Percentiles rank a stretch among this genome's conserved stretches.
Evolutionary conservation across 1,140 invertebrate species (phyloP).

Genomic region (Rhyacophila brunnea): DNA sequence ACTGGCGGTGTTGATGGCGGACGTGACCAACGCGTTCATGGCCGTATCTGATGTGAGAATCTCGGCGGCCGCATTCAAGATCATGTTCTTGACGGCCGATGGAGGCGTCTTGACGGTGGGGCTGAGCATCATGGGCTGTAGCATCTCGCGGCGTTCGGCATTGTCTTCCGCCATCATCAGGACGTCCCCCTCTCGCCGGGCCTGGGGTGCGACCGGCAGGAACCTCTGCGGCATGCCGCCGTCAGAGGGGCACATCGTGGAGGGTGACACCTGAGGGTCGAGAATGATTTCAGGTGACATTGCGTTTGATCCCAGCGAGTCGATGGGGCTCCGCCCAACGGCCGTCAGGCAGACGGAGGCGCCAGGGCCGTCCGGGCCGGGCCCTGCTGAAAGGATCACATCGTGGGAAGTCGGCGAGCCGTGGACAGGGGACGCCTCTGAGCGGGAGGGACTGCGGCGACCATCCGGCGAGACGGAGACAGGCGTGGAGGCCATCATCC

Average conservation of each 20-base stretch:
- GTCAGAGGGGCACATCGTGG: constrained; percentile 50
- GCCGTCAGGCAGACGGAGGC: constrained; percentile 25
- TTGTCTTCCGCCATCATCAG: constrained; percentile 43
- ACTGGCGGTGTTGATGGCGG: constrained; percentile 52
- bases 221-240: constrained; percentile 41
- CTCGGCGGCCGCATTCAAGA: constrained; percentile 64
- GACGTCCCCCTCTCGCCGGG: constrained; percentile 32
- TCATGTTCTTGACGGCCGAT: constrained; percentile 66
- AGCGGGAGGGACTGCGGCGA: constrained; percentile 47
- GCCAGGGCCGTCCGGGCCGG: constrained; percentile 43
- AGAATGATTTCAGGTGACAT: constrained; percentile 61
- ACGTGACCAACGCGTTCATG: constrained; percentile 52
- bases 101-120: constrained; percentile 59
- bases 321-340: constrained; percentile 29
- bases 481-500: constrained; percentile 44
- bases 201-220: constrained; percentile 28
- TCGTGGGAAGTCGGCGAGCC: constrained; percentile 43
- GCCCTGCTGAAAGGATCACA: constrained; percentile 41
- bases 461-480: constrained; percentile 60
- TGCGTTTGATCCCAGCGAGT: constrained; percentile 40
- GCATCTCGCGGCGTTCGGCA: constrained; percentile 37
- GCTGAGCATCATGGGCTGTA: constrained; percentile 44
- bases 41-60: constrained; percentile 57
- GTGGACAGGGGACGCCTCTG: constrained; percentile 30
- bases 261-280: constrained; percentile 61